Percentiles rank a stretch among this genome's conserved stretches.
These are phyloP conservation scores for Columba livia DNA, from an alignment of 2,113 vertebrate genomes.

Conservation along the genomic window DNA sequence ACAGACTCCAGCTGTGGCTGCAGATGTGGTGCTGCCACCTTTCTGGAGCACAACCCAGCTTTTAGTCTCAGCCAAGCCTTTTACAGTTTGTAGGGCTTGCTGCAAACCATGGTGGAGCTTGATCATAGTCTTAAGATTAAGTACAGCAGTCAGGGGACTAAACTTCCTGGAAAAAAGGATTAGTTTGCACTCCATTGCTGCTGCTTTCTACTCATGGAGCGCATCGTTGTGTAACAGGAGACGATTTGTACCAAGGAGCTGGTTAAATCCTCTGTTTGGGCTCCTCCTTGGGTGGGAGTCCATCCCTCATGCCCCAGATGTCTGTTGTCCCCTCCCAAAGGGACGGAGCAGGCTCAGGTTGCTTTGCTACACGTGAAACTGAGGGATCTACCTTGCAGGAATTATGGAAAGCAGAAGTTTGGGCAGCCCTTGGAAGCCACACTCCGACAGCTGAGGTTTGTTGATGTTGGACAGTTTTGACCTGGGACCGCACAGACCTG, in stretches of 20 bases:
- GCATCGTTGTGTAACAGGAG: background rate
- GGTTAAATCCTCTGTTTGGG: background rate
- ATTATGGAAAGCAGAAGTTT: background rate
- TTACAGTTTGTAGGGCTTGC: background rate
- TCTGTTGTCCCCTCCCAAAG: background rate
- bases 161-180: background rate
- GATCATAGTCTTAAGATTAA: background rate
- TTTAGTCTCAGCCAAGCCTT: background rate
- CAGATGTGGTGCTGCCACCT: background rate
- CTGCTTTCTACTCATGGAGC: background rate
- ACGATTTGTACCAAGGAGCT: background rate
- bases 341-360: background rate
- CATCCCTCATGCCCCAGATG: background rate
- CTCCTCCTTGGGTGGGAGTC: background rate
- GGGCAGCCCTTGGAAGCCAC: background rate
- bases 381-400: background rate
- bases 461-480: background rate
- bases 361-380: background rate
- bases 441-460: rapidly evolving
- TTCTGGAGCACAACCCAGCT: rapidly evolving
- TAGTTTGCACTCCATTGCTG: background rate
- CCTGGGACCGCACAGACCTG: background rate
- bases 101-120: background rate
- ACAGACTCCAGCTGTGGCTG: background rate
- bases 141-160: rapidly evolving